Evolutionary conservation across 37 sponge, comb jelly and placozoan species (phyloP).

Genomic region (Bolinopsis microptera): DNA sequence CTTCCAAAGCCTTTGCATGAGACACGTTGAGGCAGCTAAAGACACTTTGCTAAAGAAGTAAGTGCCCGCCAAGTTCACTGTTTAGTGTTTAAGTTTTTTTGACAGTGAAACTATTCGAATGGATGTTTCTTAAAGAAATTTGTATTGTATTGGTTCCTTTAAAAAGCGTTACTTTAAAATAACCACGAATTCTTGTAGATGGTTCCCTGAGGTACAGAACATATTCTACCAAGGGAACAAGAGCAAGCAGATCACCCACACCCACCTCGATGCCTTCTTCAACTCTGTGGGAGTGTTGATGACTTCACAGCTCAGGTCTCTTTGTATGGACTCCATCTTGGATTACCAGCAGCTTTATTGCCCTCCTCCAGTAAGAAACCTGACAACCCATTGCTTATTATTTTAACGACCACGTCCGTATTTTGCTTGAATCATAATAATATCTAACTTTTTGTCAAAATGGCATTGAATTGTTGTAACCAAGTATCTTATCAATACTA

Average conservation of each 20-base stretch:
- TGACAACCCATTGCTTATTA: no score
- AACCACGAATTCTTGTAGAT: conserved; percentile 68
- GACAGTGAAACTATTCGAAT: no score
- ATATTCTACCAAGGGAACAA: conserved; percentile 95
- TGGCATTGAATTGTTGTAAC: no score
- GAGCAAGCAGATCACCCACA: conserved; percentile 81
- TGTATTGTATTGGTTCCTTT: no score
- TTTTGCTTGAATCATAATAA: no score
- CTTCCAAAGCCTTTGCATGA: conserved; percentile 73
- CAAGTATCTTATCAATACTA: neutral
- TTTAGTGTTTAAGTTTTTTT: neutral
- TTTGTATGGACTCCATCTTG: conserved; percentile 75
- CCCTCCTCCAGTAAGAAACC: conserved; percentile 69
- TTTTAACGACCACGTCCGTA: no score
- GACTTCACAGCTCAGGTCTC: conserved; percentile 80
- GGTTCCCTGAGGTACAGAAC: conserved; percentile 95
- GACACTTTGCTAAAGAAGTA: conserved; percentile 78
- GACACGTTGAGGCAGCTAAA: conserved; percentile 79
- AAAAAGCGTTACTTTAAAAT: no score
- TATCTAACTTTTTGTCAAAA: no score
- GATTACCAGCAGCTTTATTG: conserved; percentile 77
- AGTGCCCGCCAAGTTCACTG: conserved; percentile 44
- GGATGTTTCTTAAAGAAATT: no score
- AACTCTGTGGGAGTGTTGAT: conserved; percentile 80
- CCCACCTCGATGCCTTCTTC: conserved; percentile 81